These are phyloP conservation scores for Cistogaster globosa DNA, from an alignment of 2,888 invertebrate species.

Conservation along the genomic window DNA sequence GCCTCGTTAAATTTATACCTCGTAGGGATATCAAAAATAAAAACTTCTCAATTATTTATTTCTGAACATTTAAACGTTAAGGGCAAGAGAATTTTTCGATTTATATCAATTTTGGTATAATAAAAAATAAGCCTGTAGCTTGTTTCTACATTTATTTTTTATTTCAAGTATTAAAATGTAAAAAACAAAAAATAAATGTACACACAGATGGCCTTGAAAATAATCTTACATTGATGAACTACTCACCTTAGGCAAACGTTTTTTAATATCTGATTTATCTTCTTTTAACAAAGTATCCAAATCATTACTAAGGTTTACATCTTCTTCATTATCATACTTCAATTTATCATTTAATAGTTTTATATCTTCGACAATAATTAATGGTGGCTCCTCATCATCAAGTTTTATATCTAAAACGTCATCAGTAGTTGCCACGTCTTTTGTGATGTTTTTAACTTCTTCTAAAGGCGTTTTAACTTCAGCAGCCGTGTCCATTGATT, in stretches of 20 bases:
- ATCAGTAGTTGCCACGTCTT: constrained; percentile 46
- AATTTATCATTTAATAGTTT: constrained; percentile 53
- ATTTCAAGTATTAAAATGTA: too few relatives aligned
- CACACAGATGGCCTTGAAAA: too few relatives aligned
- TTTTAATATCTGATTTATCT: constrained; percentile 37
- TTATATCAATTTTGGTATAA: too few relatives aligned
- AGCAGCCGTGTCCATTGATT: constrained; percentile 39
- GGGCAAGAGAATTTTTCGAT: too few relatives aligned
- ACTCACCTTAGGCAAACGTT: constrained; percentile 48
- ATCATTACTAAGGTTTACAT: constrained; percentile 14
- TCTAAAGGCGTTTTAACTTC: constrained; percentile 50
- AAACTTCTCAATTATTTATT: too few relatives aligned
- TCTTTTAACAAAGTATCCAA: constrained; percentile 22
- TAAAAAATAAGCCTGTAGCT: too few relatives aligned
- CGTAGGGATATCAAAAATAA: background rate
- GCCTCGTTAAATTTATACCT: background rate
- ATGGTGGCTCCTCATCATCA: constrained; percentile 59
- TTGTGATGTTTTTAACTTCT: constrained; percentile 31
- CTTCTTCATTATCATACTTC: constrained; percentile 16
- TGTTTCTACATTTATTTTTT: too few relatives aligned
- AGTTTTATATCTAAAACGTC: constrained; percentile 57
- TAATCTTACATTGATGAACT: background rate
- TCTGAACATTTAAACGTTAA: too few relatives aligned
- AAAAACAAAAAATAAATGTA: too few relatives aligned
- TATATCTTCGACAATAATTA: constrained; percentile 38